A percentile compares a stretch with the other conserved stretches of the same genome.
Conservation (phyloP, 2,113 vertebrate species). For the Anolis carolinensis region DNA sequence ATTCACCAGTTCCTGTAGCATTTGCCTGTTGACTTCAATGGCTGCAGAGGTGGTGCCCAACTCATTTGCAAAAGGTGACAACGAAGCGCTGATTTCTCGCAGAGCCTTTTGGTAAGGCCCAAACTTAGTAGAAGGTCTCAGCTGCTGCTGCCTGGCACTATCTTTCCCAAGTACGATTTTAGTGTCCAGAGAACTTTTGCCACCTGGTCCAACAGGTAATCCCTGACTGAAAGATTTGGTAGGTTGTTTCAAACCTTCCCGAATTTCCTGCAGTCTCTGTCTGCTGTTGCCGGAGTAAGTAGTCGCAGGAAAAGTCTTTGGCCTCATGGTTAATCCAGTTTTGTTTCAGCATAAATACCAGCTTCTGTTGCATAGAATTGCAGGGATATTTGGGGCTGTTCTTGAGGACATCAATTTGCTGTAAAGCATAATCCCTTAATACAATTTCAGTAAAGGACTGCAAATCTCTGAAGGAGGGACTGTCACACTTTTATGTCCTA, state of each 20-base stretch:
- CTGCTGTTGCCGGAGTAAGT: conserved; percentile 96
- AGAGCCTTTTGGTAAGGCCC: conserved; percentile 96
- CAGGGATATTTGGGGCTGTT: conserved; percentile 39
- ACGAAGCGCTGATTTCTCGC: conserved; percentile 94
- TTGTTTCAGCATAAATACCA: conserved; percentile 80
- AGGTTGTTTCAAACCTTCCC: conserved; percentile 96
- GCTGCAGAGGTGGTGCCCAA: conserved; percentile 77
- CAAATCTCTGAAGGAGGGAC: conserved; percentile 17
- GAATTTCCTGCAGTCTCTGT: conserved; percentile 95
- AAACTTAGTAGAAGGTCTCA: conserved; percentile 90
- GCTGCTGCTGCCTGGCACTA: conserved; percentile 87
- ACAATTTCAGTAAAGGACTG: conserved; percentile 39
- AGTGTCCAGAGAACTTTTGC: conserved; percentile 80
- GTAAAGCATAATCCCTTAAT: conserved; percentile 74
- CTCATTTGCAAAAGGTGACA: conserved; percentile 95
- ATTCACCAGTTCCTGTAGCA: conserved; percentile 96
- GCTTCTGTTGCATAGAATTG: conserved; percentile 56
- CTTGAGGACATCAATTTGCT: conserved; percentile 65
- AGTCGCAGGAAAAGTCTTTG: conserved; percentile 97
- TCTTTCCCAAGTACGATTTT: conserved; percentile 87
- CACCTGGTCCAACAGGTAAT: conserved; percentile 77
- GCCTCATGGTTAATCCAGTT: conserved; percentile 90
- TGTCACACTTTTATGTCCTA: neutral
- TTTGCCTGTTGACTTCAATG: conserved; percentile 93
- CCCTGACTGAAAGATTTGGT: conserved; percentile 89